These are phyloP conservation scores for Rhorus exstirpatorius DNA, from an alignment of 2,888 invertebrate species.

Conservation along the genomic window DNA sequence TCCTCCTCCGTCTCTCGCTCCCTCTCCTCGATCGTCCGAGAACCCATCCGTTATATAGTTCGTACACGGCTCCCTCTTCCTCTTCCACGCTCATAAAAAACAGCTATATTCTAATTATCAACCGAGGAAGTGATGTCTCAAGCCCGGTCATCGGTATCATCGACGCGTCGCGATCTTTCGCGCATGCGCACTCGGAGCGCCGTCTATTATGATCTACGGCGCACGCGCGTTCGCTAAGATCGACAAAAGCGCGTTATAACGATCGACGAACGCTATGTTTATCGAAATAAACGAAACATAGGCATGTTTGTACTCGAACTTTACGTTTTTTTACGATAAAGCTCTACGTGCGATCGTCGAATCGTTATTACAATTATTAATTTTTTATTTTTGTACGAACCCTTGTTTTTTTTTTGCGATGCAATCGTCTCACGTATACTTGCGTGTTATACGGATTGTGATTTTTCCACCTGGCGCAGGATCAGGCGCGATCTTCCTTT, in stretches of 20 bases:
- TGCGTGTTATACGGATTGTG: constrained; percentile 5
- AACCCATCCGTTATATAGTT: constrained; percentile 77
- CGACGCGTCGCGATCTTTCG: constrained; percentile 50
- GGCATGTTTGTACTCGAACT: constrained; percentile 36
- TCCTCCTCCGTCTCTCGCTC: constrained; percentile 48
- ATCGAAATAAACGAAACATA: not conserved
- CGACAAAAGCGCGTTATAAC: not conserved
- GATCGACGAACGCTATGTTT: constrained; percentile 11
- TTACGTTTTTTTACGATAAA: not conserved
- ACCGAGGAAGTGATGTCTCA: constrained; percentile 79
- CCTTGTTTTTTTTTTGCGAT: constrained; percentile 3
- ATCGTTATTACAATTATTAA: not conserved
- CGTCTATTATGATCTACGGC: not conserved
- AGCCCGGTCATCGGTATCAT: constrained; percentile 60
- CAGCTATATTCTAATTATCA: constrained; percentile 86
- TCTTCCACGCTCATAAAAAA: constrained; percentile 86
- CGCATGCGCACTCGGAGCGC: constrained; percentile 28
- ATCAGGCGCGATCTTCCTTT: constrained; percentile 4
- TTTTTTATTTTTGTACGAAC: constrained; percentile 22
- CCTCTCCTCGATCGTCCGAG: constrained; percentile 66
- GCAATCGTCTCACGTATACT: constrained; percentile 11
- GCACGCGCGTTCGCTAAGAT: not conserved
- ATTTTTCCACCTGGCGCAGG: constrained; percentile 14
- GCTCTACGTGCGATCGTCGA: not conserved
- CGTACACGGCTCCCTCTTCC: constrained; percentile 85